A percentile compares a stretch with the other conserved stretches of the same genome.
phyloP scores from a whole-genome alignment of 2,113 vertebrate genomes.

The Bubo scandiacus region DNA sequence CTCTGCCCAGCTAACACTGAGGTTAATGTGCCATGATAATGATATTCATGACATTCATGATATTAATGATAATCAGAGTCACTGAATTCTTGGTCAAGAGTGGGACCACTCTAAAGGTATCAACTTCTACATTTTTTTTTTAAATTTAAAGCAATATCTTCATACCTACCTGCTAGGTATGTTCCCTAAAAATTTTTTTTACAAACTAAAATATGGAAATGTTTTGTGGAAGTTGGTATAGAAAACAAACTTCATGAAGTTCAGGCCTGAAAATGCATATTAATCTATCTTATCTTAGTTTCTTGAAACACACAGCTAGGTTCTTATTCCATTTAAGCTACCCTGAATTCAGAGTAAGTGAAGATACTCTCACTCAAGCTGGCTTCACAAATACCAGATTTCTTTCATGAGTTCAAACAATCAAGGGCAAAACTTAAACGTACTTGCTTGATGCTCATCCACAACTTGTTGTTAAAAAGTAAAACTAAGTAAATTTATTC shows the following conservation, averaged over 20 bases:
- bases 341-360: neutral
- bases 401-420: neutral
- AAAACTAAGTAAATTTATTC: neutral
- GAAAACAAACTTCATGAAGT: neutral
- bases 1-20: neutral
- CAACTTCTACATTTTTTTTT: neutral
- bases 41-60: neutral
- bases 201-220: neutral
- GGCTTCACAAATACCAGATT: neutral
- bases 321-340: neutral
- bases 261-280: neutral
- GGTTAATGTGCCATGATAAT: neutral
- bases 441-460: neutral
- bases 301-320: neutral
- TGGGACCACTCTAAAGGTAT: neutral
- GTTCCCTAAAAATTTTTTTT: neutral
- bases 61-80: neutral
- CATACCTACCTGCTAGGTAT: neutral
- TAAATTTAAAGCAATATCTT: neutral
- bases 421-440: neutral
- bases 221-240: neutral
- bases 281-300: neutral
- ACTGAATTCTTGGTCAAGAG: neutral
- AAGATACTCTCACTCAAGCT: neutral
- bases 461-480: neutral